phyloP scores from a whole-genome alignment of 1,140 invertebrate species.

The Procambarus virginalis region DNA sequence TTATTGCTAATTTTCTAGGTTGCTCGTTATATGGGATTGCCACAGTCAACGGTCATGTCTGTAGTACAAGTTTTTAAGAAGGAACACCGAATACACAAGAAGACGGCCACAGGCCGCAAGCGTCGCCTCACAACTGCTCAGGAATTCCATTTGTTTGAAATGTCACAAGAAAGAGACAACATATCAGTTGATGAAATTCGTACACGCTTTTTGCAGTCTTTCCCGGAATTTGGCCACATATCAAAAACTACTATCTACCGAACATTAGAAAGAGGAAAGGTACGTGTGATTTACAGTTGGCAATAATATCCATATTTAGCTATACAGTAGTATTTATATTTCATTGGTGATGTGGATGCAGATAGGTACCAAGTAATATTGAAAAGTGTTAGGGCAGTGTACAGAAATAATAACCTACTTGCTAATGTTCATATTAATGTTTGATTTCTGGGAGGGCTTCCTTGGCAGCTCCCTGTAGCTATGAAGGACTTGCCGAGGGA shows the following conservation, averaged over 20 bases:
- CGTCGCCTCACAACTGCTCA: conserved; percentile 66
- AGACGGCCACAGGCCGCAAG: conserved; percentile 68
- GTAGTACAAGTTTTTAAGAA: conserved; percentile 70
- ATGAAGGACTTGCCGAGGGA: no score
- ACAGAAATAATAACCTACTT: no score
- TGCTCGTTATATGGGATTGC: conserved; percentile 68
- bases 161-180: conserved; percentile 69
- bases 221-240: conserved; percentile 68
- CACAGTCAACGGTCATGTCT: conserved; percentile 69
- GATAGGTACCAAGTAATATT: no score
- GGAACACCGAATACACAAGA: conserved; percentile 69
- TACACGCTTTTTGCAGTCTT: conserved; percentile 59
- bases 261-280: conserved; percentile 69
- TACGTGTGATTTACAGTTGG: neutral
- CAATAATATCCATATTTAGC: no score
- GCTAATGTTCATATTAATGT: no score
- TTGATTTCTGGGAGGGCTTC: no score
- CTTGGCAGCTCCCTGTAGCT: no score
- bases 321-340: no score
- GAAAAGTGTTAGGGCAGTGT: no score
- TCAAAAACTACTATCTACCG: conserved; percentile 69
- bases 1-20: conserved; percentile 26
- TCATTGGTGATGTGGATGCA: no score
- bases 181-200: conserved; percentile 69
- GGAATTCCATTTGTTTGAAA: conserved; percentile 69